Conservation (phyloP, 2,888 invertebrate species). For the Crepidodera aurea region DNA sequence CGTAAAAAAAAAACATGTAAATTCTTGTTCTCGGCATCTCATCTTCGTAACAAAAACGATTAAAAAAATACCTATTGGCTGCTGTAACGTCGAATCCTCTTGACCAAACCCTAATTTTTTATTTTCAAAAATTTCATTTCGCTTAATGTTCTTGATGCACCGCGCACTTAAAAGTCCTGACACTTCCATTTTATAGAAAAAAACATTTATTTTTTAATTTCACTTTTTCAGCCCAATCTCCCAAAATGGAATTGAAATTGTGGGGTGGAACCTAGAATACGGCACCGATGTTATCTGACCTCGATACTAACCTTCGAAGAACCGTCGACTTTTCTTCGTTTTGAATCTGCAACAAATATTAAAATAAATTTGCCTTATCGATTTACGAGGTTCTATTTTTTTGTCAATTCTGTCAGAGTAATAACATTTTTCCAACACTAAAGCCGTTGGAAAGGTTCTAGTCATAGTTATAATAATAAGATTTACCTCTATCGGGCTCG, state of each 20-base stretch:
- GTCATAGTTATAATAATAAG: too few relatives aligned
- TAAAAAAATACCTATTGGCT: background rate
- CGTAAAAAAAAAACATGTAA: too few relatives aligned
- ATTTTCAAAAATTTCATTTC: background rate
- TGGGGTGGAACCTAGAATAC: slow-evolving; percentile 57
- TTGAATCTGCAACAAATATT: slow-evolving; percentile 69
- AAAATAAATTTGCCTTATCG: too few relatives aligned
- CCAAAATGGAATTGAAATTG: slow-evolving; percentile 50
- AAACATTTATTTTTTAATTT: slow-evolving; percentile 29
- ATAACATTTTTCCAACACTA: too few relatives aligned
- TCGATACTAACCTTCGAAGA: slow-evolving; percentile 85
- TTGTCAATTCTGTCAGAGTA: too few relatives aligned
- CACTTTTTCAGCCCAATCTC: slow-evolving; percentile 67
- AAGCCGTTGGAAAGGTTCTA: too few relatives aligned
- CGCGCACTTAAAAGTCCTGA: slow-evolving; percentile 32
- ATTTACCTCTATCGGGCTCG: slow-evolving; percentile 71
- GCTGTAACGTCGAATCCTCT: background rate
- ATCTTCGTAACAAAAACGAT: background rate
- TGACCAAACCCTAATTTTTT: background rate
- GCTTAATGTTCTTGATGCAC: background rate
- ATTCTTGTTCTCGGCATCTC: background rate
- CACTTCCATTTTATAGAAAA: slow-evolving; percentile 35
- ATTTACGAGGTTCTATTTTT: too few relatives aligned
- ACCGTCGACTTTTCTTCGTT: slow-evolving; percentile 85
- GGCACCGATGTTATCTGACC: slow-evolving; percentile 63